Base-by-base conservation (phyloP, 2,797 vertebrate genomes). In the Lacerta agilis region DNA sequence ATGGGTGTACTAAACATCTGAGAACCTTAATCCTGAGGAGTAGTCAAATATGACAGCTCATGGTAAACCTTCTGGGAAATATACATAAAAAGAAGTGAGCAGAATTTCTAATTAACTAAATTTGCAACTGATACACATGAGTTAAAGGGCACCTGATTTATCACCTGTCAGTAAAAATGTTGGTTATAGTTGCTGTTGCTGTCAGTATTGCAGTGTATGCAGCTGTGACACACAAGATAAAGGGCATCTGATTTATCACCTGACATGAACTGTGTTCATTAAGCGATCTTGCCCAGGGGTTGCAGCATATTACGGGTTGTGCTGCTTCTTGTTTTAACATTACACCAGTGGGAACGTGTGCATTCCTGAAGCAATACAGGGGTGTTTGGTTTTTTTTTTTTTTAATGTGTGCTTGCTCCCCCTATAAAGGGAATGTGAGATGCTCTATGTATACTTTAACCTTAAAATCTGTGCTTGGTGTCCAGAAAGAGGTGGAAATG, bases 101-200 rank as follows among this genome's bases (percentile, higher is more conserved):
- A 29, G 94, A 86, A 94, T 96, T 94, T 94, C 93, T 95, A 95
- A 94, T 96, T 94, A 93, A 92, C 89, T 83, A 33, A 79, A 93
- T 96, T 93, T 96, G 94, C 89, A 91, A 91, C 91, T 90, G 92
- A 92, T 93, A 87, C 86, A 43, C 81, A 73, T 86, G 55, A 94
- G 95, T 94, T 93, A 96, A 96, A 96, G 95, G 95, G 92, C 92
- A 92, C 76, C 90, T 94, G 92, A 94, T 95, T 95, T 91, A 95
- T 95, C 94, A 92, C 86, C 87, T 94, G 90, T 93, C 95, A 94
- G 88, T 91, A 83, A 85, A 92, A 91, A 87, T 87, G 61, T 4
- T 90, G 94, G 89, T 92, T 89, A 38, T 82, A 90, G 83, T 89
- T 75, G 91, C 87, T 93, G 3, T 15, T 89, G 85, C 82, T 91